Base-by-base conservation (phyloP, 2,888 invertebrate genomes). In the Cynaeus angustus region DNA sequence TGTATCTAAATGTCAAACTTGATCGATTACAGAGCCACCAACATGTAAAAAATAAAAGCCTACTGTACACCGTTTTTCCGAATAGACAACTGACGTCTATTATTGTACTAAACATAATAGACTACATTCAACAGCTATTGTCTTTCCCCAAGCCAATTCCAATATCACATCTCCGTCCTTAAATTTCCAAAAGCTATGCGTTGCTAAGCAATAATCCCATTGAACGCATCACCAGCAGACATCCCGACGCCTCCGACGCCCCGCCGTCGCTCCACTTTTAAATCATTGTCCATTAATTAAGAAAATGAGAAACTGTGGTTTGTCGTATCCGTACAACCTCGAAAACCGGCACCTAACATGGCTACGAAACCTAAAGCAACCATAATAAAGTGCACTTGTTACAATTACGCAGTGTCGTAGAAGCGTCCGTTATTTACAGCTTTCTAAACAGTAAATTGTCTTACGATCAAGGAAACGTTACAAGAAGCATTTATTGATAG, bases 361-460 rank as follows among this genome's bases (percentile, higher is more conserved):
- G 33, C n/a, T 6, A 33, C 33, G 6, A 33, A 33, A 33, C 7
- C 33, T 9, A 33, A 33, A 5, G 28, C 7, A 28, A 28, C 28
- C 28, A 7, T 4, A 28, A 7, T 28, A 28, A 28, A 43, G 12
- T 43, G 43, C 43, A 10, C 16, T 46, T 46, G 16, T 9, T 16
- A 46, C 14, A 46, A 46, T 46, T 46, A 16, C 13, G 12, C 16
- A 16, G 6, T 55, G 37, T 55, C 37, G 13, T 14, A 55, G 14
- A 38, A 14, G 55, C 38, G 16, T 55, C 55, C 55, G 55, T 55
- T 55, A 55, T 16, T 38, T 16, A 14, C 38, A 37, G 37, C 55
- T 55, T 55, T 55, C 55, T 55, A 55, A 55, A 33, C 55, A 8
- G 46, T 46, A 46, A 14, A 46, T 46, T 46, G 43, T 16, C 14